These are phyloP conservation scores for Ictalurus punctatus DNA, from an alignment of 2,113 vertebrate species.

Conservation along the genomic window DNA sequence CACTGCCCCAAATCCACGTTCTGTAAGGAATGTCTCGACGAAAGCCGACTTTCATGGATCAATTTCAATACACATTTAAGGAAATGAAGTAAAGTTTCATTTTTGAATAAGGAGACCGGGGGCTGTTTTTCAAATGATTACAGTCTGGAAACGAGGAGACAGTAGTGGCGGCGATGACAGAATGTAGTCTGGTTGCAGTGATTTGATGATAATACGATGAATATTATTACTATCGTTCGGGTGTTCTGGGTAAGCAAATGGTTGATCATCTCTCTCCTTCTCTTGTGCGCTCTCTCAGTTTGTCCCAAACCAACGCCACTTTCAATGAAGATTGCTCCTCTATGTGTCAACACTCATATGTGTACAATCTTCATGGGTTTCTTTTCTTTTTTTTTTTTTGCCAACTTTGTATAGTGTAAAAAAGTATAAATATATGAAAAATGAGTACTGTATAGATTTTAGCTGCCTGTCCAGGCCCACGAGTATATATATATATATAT, in stretches of 20 bases:
- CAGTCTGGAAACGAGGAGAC: neutral
- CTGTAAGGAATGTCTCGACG: neutral
- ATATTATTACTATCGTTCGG: neutral
- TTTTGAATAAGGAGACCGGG: neutral
- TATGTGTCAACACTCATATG: slow-evolving; percentile 72
- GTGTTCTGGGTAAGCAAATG: neutral
- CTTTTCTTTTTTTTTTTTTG: slow-evolving; percentile 73
- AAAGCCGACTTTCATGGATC: neutral
- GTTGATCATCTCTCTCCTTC: neutral
- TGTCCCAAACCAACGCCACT: slow-evolving; percentile 62
- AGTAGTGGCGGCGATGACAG: neutral
- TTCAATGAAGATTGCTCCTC: slow-evolving; percentile 70
- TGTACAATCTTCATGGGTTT: slow-evolving; percentile 79
- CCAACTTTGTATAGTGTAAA: slow-evolving; percentile 85
- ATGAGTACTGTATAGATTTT: slow-evolving; percentile 83
- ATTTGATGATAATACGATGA: neutral
- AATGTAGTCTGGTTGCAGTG: neutral
- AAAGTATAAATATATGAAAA: slow-evolving; percentile 79
- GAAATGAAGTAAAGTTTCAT: neutral
- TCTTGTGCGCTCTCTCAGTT: slow-evolving; percentile 59
- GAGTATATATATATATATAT: slow-evolving; percentile 68
- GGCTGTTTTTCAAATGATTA: neutral
- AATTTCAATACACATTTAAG: neutral
- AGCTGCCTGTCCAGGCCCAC: slow-evolving; percentile 77
- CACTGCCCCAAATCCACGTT: neutral